These are phyloP conservation scores for Hypsibius dujardini DNA, from an alignment of 1,140 invertebrate genomes.

Conservation along the genomic window DNA sequence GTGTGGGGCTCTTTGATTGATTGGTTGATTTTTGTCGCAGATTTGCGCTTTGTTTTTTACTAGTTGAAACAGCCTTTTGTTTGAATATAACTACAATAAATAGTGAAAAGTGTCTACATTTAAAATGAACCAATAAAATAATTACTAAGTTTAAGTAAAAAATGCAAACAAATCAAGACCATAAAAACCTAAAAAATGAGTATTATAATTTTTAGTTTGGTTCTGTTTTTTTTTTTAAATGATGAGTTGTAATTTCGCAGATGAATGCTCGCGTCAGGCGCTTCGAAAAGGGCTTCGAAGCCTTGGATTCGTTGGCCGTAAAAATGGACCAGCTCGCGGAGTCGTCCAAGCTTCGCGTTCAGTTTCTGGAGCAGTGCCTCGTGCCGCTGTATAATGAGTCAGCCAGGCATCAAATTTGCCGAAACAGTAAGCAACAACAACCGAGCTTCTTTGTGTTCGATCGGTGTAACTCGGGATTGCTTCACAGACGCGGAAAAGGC, in stretches of 20 bases:
- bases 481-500: constrained; percentile 44
- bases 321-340: constrained; percentile 2
- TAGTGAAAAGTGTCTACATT: too few species aligned
- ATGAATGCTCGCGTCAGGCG: constrained; percentile 4
- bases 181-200: too few species aligned
- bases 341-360: background rate
- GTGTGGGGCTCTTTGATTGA: too few species aligned
- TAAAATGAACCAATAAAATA: too few species aligned
- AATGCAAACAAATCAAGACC: too few species aligned
- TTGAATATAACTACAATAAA: too few species aligned
- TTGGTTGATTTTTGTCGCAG: too few species aligned
- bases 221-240: too few species aligned
- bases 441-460: background rate
- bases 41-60: too few species aligned
- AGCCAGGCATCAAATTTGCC: constrained; percentile 2
- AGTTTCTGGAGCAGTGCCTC: constrained; percentile 16
- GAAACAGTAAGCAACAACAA: background rate
- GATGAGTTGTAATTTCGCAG: background rate
- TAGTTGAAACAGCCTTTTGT: too few species aligned
- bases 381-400: constrained; percentile 15
- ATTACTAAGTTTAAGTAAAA: too few species aligned
- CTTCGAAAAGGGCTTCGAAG: constrained; percentile 15
- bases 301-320: constrained; percentile 8
- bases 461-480: background rate
- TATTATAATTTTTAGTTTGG: too few species aligned